Conservation (phyloP, 2,888 invertebrate species). For the Drosophila kanekoi region DNA sequence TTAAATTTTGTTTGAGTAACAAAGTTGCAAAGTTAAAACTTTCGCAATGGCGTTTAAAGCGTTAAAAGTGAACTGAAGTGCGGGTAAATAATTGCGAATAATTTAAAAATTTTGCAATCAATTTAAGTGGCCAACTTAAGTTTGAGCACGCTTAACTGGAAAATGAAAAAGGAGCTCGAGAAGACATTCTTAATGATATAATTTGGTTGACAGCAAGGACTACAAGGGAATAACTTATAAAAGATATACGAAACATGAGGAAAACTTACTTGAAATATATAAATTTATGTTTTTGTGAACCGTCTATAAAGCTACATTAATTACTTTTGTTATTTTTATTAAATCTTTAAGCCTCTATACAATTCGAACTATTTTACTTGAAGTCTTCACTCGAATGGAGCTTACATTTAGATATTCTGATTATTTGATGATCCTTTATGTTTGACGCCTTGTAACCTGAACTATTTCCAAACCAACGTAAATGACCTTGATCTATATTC, state of each 20-base stretch:
- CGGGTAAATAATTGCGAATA: conserved; percentile 39
- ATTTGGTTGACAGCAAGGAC: not conserved
- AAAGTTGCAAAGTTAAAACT: conserved; percentile 47
- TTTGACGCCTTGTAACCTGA: too few relatives aligned
- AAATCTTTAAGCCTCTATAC: too few relatives aligned
- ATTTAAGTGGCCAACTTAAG: conserved; percentile 37
- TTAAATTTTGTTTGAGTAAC: conserved; percentile 17
- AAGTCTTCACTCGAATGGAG: too few relatives aligned
- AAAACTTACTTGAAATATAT: not conserved
- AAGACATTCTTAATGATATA: not conserved
- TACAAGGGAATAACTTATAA: not conserved
- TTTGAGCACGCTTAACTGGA: not conserved
- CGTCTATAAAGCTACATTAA: too few relatives aligned
- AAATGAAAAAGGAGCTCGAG: conserved; percentile 1
- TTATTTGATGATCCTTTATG: too few relatives aligned
- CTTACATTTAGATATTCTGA: too few relatives aligned
- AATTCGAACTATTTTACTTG: too few relatives aligned
- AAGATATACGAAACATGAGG: not conserved
- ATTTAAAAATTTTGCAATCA: conserved; percentile 41
- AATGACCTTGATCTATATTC: too few relatives aligned
- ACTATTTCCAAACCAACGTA: too few relatives aligned
- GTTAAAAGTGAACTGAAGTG: conserved; percentile 24
- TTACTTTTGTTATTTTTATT: too few relatives aligned
- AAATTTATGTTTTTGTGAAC: not conserved
- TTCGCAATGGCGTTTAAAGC: conserved; percentile 24